A percentile compares a stretch with the other conserved stretches of the same genome.
phyloP scores from a whole-genome alignment of 2,888 invertebrate species.

The Heteromurus nitidus region DNA sequence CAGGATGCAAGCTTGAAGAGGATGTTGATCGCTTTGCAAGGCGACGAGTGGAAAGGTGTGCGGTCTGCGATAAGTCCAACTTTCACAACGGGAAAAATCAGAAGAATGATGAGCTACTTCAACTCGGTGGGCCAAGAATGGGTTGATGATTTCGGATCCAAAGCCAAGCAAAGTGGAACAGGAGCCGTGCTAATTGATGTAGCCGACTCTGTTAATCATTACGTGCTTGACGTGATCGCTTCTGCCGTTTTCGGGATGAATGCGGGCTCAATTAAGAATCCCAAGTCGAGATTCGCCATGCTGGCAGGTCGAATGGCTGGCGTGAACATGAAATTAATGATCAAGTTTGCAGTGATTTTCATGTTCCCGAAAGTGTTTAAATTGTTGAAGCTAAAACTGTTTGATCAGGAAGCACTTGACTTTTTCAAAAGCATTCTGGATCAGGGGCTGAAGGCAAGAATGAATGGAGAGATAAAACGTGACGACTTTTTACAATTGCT shows the following conservation, averaged over 20 bases:
- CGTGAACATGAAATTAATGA: not conserved
- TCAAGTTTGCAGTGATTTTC: constrained; percentile 21
- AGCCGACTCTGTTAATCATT: constrained; percentile 36
- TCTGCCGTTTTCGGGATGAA: constrained; percentile 77
- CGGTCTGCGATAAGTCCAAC: constrained; percentile 50
- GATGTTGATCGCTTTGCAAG: constrained; percentile 26
- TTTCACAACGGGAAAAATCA: constrained; percentile 59
- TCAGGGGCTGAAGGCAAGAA: constrained; percentile 25
- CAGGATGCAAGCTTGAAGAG: no score
- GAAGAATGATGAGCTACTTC: constrained; percentile 42
- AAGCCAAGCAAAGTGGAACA: not conserved
- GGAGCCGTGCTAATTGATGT: constrained; percentile 7
- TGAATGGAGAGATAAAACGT: constrained; percentile 33
- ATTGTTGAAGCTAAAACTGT: not conserved
- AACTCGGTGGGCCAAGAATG: constrained; percentile 22
- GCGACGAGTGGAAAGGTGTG: constrained; percentile 54
- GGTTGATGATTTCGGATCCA: not conserved
- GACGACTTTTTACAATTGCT: constrained; percentile 67
- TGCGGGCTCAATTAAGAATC: constrained; percentile 73
- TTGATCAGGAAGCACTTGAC: not conserved
- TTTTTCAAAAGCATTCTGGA: not conserved
- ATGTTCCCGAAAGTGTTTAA: constrained; percentile 16
- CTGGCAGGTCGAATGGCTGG: not conserved
- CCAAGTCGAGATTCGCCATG: constrained; percentile 26
- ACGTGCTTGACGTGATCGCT: constrained; percentile 73